Percentiles rank a stretch among this genome's conserved stretches.
Evolutionary conservation across 2,888 invertebrate genomes (phyloP).

Genomic region (Oeneis ivallda): DNA sequence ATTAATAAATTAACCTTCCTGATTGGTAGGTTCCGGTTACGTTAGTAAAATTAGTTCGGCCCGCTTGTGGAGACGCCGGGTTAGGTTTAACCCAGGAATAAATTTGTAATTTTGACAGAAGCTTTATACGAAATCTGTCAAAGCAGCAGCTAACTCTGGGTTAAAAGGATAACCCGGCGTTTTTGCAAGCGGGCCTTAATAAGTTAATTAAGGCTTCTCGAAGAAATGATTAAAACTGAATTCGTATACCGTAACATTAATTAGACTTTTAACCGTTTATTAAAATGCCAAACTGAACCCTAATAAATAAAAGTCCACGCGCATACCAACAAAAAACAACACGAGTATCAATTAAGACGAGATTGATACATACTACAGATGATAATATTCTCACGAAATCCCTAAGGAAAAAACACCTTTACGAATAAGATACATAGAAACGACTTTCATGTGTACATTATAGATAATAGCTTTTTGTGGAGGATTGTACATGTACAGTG

Average conservation of each 20-base stretch:
- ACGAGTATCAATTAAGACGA: constrained; percentile 28
- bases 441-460: background rate
- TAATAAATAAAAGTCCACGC: constrained; percentile 14
- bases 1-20: too few species aligned
- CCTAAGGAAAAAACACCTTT: background rate
- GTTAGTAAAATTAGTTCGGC: too few species aligned
- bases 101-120: too few species aligned
- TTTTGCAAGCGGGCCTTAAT: too few species aligned
- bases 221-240: too few species aligned
- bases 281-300: constrained; percentile 5
- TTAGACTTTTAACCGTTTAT: background rate
- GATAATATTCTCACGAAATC: background rate
- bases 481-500: constrained; percentile 18
- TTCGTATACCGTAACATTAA: background rate
- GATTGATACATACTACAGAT: constrained; percentile 5
- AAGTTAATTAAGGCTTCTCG: too few species aligned
- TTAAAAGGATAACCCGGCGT: too few species aligned
- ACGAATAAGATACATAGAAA: background rate
- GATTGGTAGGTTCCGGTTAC: too few species aligned
- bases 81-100: too few species aligned
- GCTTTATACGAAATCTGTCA: too few species aligned
- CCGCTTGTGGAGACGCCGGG: too few species aligned
- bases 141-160: too few species aligned
- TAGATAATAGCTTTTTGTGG: background rate
- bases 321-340: constrained; percentile 22